Base-by-base conservation (phyloP, 1,140 invertebrate genomes). In the Calosoma granatense region DNA sequence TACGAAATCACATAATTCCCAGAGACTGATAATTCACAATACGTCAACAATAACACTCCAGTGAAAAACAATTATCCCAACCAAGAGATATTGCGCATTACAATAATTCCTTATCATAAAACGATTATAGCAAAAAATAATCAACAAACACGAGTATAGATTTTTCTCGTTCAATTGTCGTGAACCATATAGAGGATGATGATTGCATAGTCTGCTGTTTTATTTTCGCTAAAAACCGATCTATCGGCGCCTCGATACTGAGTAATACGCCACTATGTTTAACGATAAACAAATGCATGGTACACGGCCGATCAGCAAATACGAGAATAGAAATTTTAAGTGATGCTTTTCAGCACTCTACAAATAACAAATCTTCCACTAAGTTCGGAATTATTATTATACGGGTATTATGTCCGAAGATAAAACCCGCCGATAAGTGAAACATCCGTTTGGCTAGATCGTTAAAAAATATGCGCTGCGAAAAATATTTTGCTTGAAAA, bases 261-360 rank as follows among this genome's bases (percentile, higher is more conserved):
- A 47, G 17, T 47, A 47, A 11, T 17, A 47, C 17, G 9, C 17
- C 9, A 47, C 4, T 47, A 4, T 47, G 41, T 47, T 47, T 47
- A 17, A 9, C 41, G 41, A 17, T 47, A 47, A 47, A 47, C 41
- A 47, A 11, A 47, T 14, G 26, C 26, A 30, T 14, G 26, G 17
- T 47, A 47, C 15, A 47, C n/a, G n/a, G n/a, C 26, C 26, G 26
- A 36, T 36, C 26, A n/a, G 26, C 26, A n/a, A 4, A 30, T 30
- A 30, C 41, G 17, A 47, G 41, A 47, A 47, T 47, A 47, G 41
- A 47, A 47, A 47, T 47, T 47, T 47, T 47, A 47, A 47, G 41
- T 47, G 41, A 47, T 47, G 9, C 9, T 17, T 47, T 47, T 47
- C 41, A 47, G 17, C 41, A 47, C 6, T 30, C 26, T 6, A 30